Base-by-base conservation (phyloP, 2,888 invertebrate genomes). In the Volucella inflata region DNA sequence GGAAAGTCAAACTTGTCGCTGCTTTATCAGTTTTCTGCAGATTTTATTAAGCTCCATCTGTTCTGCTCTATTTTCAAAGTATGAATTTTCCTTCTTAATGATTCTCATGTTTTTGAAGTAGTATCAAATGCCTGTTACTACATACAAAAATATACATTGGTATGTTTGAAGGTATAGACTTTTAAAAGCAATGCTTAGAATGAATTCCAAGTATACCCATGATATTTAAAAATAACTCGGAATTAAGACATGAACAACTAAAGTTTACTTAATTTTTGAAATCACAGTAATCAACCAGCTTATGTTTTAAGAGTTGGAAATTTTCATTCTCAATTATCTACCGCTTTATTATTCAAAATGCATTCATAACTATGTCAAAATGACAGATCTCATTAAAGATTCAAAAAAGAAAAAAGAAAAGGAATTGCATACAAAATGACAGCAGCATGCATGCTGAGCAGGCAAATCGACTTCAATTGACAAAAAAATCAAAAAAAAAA, bases 401-500 rank as follows among this genome's bases (percentile, higher is more conserved):
- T 62, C 67, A 72, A 36, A 68, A 51, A 57, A 70, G 62, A 64
- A 42, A 55, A 72, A 48, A 74, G 46, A 64, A 70, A 68, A 64
- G 17, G 57, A 55, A 70, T 53, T 53, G 38, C 9, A 72, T 36
- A 65, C 8, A 79, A 50, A 48, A 57, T 46, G 51, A 60, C 74
- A 70, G 62, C 62, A 74, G 65, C 79, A 62, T 78, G 60, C 83
- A 79, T 75, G 79, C 74, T 79, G 68, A 57, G 64, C 72, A 83
- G 62, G 78, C 78, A 64, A 74, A 70, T 70, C 53, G 70, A 65
- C 17, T 71, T 65, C 16, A 57, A 68, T 6, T 30, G 30, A 30
- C 30, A 30, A 30, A 30, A 21, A 30, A 16, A 65, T 40, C 11
- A 55, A 10, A 30, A 14, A 59, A 11, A 51, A 17, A 16, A 46